Conservation (phyloP, 2,797 vertebrate species). For the Vultur gryphus region DNA sequence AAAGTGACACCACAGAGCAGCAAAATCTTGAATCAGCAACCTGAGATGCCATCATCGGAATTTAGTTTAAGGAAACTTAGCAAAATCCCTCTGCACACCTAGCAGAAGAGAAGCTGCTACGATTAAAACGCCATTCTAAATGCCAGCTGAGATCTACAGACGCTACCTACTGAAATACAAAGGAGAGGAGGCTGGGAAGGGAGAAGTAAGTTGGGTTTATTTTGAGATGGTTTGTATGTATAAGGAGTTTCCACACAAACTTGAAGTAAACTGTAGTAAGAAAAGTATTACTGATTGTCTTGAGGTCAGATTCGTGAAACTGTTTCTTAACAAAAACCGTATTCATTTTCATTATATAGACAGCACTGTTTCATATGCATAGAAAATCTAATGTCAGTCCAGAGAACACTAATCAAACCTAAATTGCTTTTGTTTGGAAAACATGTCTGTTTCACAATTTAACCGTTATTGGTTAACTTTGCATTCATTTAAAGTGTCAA, state of each 20-base stretch:
- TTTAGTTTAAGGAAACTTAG: constrained; percentile 78
- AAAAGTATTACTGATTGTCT: neutral
- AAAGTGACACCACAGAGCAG: constrained; percentile 79
- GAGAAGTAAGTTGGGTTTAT: neutral
- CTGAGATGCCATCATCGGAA: constrained; percentile 76
- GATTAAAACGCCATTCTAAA: constrained; percentile 69
- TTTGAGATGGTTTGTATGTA: neutral
- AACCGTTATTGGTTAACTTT: neutral
- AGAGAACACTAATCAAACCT: neutral
- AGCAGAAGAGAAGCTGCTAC: constrained; percentile 61
- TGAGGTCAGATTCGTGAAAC: neutral
- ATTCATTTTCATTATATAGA: neutral
- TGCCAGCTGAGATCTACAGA: constrained; percentile 54
- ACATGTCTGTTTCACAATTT: neutral
- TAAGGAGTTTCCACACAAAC: neutral
- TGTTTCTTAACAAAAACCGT: neutral
- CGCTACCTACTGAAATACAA: constrained; percentile 15
- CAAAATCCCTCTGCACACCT: constrained; percentile 66
- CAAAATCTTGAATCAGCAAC: constrained; percentile 81
- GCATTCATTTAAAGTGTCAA: neutral
- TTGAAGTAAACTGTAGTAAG: neutral
- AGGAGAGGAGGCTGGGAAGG: neutral
- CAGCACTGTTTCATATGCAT: neutral
- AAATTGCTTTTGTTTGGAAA: neutral
- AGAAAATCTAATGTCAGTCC: neutral